Evolutionary conservation across 2,888 invertebrate genomes (phyloP).

Genomic region (Tetragonisca angustula): DNA sequence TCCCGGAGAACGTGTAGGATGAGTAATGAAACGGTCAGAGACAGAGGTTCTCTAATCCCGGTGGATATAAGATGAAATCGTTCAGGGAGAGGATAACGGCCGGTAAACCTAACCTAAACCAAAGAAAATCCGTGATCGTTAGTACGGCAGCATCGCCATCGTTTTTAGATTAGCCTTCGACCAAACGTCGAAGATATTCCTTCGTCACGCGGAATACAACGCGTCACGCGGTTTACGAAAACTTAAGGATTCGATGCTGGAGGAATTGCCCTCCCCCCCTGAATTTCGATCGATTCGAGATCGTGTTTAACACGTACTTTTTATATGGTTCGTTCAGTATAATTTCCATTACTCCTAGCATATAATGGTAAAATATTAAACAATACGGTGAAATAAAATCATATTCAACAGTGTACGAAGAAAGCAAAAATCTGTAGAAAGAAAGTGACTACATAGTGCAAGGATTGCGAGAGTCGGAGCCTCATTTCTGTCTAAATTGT

Average conservation of each 20-base stretch:
- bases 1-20: conserved; percentile 67
- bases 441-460: too few species aligned
- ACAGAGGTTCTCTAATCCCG: conserved; percentile 73
- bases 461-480: too few species aligned
- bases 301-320: background rate
- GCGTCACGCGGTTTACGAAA: background rate
- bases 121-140: conserved; percentile 60
- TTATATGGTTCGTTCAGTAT: too few species aligned
- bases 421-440: too few species aligned
- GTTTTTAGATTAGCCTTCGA: conserved; percentile 63
- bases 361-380: too few species aligned
- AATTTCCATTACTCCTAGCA: too few species aligned
- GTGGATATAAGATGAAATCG: conserved; percentile 72
- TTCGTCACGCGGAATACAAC: conserved; percentile 26
- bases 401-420: background rate
- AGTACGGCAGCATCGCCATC: conserved; percentile 53
- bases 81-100: conserved; percentile 53
- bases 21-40: conserved; percentile 77
- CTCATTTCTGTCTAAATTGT: too few species aligned
- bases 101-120: conserved; percentile 28
- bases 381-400: too few species aligned
- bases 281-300: background rate
- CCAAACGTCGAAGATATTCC: conserved; percentile 39
- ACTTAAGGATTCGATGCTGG: background rate
- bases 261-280: background rate